These are phyloP conservation scores for Eunapius fragilis DNA, from an alignment of 37 sponge, comb jelly and placozoan genomes.

Conservation along the genomic window DNA sequence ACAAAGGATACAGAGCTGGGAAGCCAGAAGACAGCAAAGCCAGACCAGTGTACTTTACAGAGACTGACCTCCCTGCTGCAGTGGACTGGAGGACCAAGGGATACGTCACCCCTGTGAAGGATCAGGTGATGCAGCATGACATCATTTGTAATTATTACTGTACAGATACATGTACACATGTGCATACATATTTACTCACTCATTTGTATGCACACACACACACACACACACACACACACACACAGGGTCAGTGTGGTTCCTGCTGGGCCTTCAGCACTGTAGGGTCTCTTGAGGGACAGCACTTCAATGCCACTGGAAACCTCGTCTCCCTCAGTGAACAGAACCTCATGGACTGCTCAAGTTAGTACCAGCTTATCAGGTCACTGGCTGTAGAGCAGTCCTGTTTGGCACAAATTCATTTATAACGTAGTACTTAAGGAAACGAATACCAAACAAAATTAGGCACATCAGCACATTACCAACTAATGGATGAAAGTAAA, in stretches of 20 bases:
- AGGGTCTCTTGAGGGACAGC: constrained; percentile 96
- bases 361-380: background rate
- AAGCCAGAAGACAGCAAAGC: constrained; percentile 22
- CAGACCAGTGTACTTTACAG: constrained; percentile 21
- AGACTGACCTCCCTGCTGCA: constrained; percentile 39
- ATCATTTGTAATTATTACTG: background rate
- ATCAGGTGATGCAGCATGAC: constrained; percentile 44
- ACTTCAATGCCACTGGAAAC: constrained; percentile 80
- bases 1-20: constrained; percentile 28
- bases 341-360: constrained; percentile 80
- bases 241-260: constrained; percentile 90
- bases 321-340: constrained; percentile 91
- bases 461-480: no score
- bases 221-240: background rate
- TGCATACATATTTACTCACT: background rate
- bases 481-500: no score
- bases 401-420: no score
- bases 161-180: background rate
- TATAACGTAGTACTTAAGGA: no score
- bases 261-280: constrained; percentile 97
- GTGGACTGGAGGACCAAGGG: constrained; percentile 86
- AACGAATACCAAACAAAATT: no score
- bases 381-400: no score
- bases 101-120: constrained; percentile 70
- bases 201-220: background rate